Evolutionary conservation across 2,113 vertebrate species (phyloP).

Genomic region (Xenus cinereus): DNA sequence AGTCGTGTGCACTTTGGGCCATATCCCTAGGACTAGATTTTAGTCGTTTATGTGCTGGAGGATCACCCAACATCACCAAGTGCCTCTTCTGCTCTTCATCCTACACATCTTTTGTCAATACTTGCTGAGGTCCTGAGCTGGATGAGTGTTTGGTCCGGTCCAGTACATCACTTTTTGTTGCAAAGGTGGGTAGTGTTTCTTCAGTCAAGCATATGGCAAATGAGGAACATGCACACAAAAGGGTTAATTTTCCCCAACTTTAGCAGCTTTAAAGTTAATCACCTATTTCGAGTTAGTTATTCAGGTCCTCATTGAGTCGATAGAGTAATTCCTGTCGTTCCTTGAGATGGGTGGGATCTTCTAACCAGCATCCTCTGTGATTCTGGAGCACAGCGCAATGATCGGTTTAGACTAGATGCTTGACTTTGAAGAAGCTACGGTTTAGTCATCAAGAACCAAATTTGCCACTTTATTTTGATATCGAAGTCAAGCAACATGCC

Average conservation of each 20-base stretch:
- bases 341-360: neutral
- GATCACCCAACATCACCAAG: neutral
- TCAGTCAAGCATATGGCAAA: neutral
- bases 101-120: neutral
- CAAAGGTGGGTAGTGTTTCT: neutral
- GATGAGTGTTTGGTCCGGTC: neutral
- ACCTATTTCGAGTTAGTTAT: neutral
- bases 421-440: neutral
- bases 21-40: neutral
- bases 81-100: neutral
- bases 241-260: neutral
- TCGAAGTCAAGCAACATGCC: neutral
- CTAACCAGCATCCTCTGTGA: neutral
- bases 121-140: neutral
- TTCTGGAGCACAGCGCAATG: neutral
- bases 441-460: neutral
- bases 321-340: neutral
- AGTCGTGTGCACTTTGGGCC: neutral
- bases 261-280: neutral
- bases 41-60: neutral
- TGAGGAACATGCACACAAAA: neutral
- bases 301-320: neutral
- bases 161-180: neutral
- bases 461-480: neutral
- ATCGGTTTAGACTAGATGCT: neutral